These are phyloP conservation scores for Channa striata DNA, from an alignment of 2,797 vertebrate species.

Conservation along the genomic window DNA sequence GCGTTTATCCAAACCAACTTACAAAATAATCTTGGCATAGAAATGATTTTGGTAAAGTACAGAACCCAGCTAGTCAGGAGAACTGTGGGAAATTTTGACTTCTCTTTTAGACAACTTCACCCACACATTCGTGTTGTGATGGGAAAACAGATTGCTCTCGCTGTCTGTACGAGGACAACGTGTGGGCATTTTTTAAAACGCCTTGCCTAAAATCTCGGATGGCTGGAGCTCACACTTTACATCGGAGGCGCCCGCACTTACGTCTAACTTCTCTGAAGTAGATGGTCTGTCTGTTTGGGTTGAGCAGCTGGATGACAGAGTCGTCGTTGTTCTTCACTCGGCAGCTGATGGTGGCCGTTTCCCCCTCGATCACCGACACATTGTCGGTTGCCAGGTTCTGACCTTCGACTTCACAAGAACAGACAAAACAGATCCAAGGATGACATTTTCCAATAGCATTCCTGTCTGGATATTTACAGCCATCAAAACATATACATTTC, in stretches of 20 bases:
- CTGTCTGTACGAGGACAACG: neutral
- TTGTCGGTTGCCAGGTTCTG: constrained; percentile 95
- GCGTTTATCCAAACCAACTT: too few species aligned
- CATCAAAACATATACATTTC: constrained; percentile 56
- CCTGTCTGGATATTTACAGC: constrained; percentile 45
- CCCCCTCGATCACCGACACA: constrained; percentile 96
- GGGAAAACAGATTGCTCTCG: neutral
- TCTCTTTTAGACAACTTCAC: neutral
- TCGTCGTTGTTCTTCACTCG: constrained; percentile 97
- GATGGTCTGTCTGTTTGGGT: constrained; percentile 98
- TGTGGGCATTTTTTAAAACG: constrained; percentile 2
- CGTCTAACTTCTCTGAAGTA: constrained; percentile 97
- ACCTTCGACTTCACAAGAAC: constrained; percentile 85
- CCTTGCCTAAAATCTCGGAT: neutral
- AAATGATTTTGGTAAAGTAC: neutral
- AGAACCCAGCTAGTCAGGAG: neutral
- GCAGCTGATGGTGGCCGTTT: constrained; percentile 97
- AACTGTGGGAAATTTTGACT: neutral
- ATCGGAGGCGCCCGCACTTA: constrained; percentile 81
- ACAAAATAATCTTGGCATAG: too few species aligned
- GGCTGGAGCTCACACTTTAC: neutral
- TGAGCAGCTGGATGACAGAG: constrained; percentile 98
- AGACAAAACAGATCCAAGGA: constrained; percentile 31
- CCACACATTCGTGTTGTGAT: neutral
- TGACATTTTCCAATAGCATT: constrained; percentile 22